Evolutionary conservation across 2,113 vertebrate genomes (phyloP).

Genomic region (Salvelinus fontinalis): DNA sequence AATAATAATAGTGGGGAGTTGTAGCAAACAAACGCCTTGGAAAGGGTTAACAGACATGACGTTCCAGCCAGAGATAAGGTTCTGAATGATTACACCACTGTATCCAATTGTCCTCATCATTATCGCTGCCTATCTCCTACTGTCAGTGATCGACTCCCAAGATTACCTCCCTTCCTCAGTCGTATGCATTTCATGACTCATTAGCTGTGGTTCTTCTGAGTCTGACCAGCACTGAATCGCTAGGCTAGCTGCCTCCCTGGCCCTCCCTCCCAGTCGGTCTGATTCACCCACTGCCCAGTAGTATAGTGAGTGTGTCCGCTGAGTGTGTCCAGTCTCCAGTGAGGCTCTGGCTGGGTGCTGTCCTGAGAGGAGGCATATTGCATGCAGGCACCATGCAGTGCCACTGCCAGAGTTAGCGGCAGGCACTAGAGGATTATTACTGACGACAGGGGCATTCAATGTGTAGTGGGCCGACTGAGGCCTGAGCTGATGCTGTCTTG

Average conservation of each 20-base stretch:
- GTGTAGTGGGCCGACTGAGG: conserved; percentile 65
- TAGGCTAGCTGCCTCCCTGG: not conserved
- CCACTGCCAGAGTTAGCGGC: conserved; percentile 50
- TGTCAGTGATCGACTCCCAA: conserved; percentile 44
- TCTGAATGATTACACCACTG: conserved; percentile 53
- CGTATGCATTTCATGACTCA: conserved; percentile 46
- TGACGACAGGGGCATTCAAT: conserved; percentile 73
- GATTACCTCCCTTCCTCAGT: conserved; percentile 38
- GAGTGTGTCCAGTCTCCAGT: conserved; percentile 45
- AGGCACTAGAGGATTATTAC: conserved; percentile 67
- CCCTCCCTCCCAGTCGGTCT: conserved; percentile 17
- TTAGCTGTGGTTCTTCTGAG: conserved; percentile 41
- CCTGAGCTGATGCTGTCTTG: conserved; percentile 62
- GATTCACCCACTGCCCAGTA: conserved; percentile 32
- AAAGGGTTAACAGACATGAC: conserved; percentile 50
- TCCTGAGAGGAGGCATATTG: conserved; percentile 62
- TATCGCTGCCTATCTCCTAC: conserved; percentile 44
- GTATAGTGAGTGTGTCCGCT: conserved; percentile 32
- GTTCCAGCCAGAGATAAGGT: conserved; percentile 58
- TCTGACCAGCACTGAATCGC: conserved; percentile 3
- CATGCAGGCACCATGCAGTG: conserved; percentile 56
- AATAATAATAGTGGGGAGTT: conserved; percentile 40
- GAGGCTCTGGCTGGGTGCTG: conserved; percentile 33
- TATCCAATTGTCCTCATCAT: conserved; percentile 54
- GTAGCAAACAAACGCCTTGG: conserved; percentile 36